These are phyloP conservation scores for Microcebus lehilahytsara DNA, from an alignment of 2,113 vertebrate species.

Conservation along the genomic window DNA sequence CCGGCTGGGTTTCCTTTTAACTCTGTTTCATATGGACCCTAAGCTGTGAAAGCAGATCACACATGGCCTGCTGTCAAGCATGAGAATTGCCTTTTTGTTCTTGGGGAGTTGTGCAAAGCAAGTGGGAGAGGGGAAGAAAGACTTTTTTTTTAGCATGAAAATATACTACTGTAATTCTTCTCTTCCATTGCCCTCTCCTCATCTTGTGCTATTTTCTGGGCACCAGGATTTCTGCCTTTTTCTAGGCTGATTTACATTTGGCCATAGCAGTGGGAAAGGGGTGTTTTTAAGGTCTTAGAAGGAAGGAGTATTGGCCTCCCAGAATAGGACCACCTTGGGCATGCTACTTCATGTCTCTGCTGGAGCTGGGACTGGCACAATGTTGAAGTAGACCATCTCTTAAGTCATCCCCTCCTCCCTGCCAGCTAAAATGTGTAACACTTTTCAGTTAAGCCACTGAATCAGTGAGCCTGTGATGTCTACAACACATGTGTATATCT, in stretches of 20 bases:
- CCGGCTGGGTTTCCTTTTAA: constrained; percentile 77
- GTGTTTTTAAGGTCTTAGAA: neutral
- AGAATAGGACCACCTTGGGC: neutral
- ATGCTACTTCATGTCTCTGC: neutral
- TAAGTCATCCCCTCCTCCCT: rapidly evolving
- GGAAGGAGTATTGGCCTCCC: neutral
- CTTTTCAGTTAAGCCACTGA: neutral
- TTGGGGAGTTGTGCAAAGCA: neutral
- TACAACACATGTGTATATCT: neutral
- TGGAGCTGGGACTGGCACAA: neutral
- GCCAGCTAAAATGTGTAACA: neutral
- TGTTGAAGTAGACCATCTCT: neutral
- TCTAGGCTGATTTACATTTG: neutral
- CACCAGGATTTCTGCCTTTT: neutral
- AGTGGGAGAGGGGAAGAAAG: neutral
- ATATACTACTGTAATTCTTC: constrained; percentile 22
- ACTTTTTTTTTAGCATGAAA: neutral
- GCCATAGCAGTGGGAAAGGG: neutral
- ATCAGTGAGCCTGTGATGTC: neutral
- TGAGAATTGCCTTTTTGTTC: constrained; percentile 60
- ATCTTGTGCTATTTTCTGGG: constrained; percentile 3
- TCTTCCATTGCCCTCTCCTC: neutral
- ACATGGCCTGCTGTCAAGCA: constrained; percentile 18
- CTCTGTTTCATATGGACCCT: constrained; percentile 42
- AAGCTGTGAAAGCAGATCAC: constrained; percentile 43